These are phyloP conservation scores for Arrhopalites spinosus DNA, from an alignment of 2,888 invertebrate genomes.

Conservation along the genomic window DNA sequence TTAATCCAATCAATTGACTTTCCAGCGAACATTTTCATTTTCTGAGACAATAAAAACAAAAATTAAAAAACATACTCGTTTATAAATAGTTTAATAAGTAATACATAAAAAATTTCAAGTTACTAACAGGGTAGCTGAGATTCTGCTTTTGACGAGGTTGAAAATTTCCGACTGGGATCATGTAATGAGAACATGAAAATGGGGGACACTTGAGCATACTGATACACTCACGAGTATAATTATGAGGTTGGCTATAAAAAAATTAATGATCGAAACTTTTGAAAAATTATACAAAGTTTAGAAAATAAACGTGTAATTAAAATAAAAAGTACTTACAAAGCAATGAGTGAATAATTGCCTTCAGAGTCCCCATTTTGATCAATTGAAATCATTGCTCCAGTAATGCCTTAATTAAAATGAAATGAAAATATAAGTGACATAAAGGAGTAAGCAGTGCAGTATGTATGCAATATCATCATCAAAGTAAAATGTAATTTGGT, in stretches of 20 bases:
- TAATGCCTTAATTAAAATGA: conserved; percentile 72
- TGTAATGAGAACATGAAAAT: conserved; percentile 74
- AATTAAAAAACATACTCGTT: not conserved
- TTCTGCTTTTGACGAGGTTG: conserved; percentile 48
- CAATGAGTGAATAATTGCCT: conserved; percentile 94
- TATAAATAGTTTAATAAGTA: too few species aligned
- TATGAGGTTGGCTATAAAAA: not conserved
- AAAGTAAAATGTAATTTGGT: not conserved
- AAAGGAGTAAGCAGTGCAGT: too few species aligned
- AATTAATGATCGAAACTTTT: too few species aligned
- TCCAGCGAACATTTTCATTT: conserved; percentile 58
- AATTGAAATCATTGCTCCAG: conserved; percentile 88
- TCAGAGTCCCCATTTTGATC: conserved; percentile 94
- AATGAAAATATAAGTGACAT: conserved; percentile 10
- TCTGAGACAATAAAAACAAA: not conserved
- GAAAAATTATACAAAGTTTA: too few species aligned
- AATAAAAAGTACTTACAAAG: conserved; percentile 73
- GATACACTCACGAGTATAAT: conserved; percentile 58
- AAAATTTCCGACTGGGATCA: conserved; percentile 71
- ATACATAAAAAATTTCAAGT: too few species aligned
- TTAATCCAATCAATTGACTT: conserved; percentile 82
- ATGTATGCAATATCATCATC: too few species aligned
- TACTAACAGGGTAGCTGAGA: conserved; percentile 31
- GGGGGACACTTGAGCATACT: conserved; percentile 3
- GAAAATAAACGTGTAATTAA: too few species aligned